Conservation (phyloP, 2,113 vertebrate species). For the Verasper variegatus region DNA sequence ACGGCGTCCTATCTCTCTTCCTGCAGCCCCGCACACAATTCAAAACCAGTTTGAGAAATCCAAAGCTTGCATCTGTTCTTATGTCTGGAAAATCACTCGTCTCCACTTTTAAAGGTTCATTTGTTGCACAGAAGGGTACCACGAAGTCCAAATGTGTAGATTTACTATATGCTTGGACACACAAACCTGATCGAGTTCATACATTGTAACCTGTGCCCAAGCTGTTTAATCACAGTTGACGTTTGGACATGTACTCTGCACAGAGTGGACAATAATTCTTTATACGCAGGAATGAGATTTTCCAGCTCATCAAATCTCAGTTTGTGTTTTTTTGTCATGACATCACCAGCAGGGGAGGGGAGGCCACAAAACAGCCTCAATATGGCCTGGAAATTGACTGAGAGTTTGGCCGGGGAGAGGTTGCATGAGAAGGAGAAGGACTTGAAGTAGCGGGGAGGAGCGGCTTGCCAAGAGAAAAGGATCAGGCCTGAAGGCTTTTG, state of each 20-base stretch:
- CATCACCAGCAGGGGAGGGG: slow-evolving; percentile 49
- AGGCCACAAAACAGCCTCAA: slow-evolving; percentile 59
- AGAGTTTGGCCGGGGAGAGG: slow-evolving; percentile 52
- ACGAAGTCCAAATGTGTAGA: not conserved
- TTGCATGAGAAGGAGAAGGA: slow-evolving; percentile 74
- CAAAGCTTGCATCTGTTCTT: not conserved
- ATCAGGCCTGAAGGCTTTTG: slow-evolving; percentile 69
- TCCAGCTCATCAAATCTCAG: slow-evolving; percentile 71
- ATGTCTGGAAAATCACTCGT: not conserved
- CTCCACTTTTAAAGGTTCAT: not conserved
- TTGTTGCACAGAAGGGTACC: not conserved
- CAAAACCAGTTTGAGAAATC: not conserved
- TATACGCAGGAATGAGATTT: slow-evolving; percentile 65
- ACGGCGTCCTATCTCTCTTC: not conserved
- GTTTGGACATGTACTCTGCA: slow-evolving; percentile 47
- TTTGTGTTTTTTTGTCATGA: slow-evolving; percentile 75
- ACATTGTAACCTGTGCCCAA: slow-evolving; percentile 47
- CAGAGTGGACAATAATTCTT: slow-evolving; percentile 60
- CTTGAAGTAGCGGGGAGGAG: slow-evolving; percentile 66
- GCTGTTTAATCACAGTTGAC: slow-evolving; percentile 40
- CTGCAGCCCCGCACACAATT: not conserved
- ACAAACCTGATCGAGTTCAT: slow-evolving; percentile 34
- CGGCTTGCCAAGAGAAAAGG: slow-evolving; percentile 65
- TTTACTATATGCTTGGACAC: not conserved
- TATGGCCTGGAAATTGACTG: slow-evolving; percentile 69